These are phyloP conservation scores for Oenanthe oenanthe DNA, from an alignment of 2,113 vertebrate genomes.

Conservation along the genomic window DNA sequence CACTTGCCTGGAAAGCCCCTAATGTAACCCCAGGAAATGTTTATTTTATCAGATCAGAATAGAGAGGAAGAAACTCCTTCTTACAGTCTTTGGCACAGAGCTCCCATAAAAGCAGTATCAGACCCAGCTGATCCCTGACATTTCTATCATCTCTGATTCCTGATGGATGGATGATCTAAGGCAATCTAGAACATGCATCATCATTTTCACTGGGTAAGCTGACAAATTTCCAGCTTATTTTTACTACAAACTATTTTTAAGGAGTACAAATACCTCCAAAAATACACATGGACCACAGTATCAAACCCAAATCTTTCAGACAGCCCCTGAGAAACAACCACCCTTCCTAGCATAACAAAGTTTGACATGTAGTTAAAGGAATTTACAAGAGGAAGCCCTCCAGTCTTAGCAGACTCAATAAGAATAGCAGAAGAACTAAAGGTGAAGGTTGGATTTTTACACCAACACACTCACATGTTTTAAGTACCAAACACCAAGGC, in stretches of 20 bases:
- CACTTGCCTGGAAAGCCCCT: background rate
- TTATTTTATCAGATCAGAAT: background rate
- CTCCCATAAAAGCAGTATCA: background rate
- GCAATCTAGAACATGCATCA: background rate
- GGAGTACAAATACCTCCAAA: background rate
- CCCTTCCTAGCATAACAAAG: background rate
- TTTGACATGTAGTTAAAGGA: fast-evolving
- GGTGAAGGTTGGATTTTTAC: background rate
- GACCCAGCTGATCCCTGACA: background rate
- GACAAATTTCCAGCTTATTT: background rate
- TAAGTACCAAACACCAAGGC: background rate
- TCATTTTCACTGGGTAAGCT: background rate
- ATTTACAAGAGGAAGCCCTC: background rate
- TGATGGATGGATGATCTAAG: background rate
- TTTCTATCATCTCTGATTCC: background rate
- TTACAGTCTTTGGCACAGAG: background rate
- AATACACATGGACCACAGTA: background rate
- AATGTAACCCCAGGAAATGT: background rate
- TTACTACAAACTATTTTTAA: background rate
- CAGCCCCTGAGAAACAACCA: background rate
- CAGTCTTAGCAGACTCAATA: background rate
- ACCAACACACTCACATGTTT: background rate
- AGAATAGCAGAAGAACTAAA: background rate
- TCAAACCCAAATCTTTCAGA: background rate
- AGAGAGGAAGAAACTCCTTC: background rate